phyloP scores from a whole-genome alignment of 2,888 invertebrate species.

The Pristionchus fissidentatus region DNA sequence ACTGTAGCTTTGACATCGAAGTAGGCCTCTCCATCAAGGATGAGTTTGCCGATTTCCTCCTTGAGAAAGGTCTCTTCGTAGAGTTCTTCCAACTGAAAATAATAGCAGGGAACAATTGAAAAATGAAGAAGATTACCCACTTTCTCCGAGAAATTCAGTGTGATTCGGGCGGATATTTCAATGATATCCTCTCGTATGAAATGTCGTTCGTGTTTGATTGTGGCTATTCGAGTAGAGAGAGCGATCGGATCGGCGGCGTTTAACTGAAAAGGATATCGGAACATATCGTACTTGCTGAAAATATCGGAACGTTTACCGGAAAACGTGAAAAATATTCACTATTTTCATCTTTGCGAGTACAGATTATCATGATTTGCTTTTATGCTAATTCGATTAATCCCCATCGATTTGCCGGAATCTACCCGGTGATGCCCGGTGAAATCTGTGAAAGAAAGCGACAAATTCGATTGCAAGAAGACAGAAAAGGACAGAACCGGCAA shows the following conservation, averaged over 20 bases:
- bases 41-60: conserved; percentile 5
- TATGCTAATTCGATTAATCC: no score
- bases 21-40: conserved; percentile 27
- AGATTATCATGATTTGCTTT: no score
- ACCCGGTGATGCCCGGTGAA: no score
- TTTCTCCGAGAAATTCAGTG: conserved; percentile 12
- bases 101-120: background rate
- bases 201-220: conserved; percentile 21
- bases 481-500: no score
- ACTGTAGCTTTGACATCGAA: conserved; percentile 10
- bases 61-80: background rate
- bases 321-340: no score
- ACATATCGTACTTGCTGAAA: no score
- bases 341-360: no score
- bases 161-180: background rate
- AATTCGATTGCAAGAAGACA: no score
- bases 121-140: background rate
- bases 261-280: background rate
- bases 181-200: conserved; percentile 19
- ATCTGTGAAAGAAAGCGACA: no score
- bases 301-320: no score
- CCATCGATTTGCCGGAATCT: no score
- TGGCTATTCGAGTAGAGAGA: conserved; percentile 3
- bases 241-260: conserved; percentile 14
- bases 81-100: background rate